These are phyloP conservation scores for Bombus picipes DNA, from an alignment of 1,140 invertebrate genomes.

Conservation along the genomic window DNA sequence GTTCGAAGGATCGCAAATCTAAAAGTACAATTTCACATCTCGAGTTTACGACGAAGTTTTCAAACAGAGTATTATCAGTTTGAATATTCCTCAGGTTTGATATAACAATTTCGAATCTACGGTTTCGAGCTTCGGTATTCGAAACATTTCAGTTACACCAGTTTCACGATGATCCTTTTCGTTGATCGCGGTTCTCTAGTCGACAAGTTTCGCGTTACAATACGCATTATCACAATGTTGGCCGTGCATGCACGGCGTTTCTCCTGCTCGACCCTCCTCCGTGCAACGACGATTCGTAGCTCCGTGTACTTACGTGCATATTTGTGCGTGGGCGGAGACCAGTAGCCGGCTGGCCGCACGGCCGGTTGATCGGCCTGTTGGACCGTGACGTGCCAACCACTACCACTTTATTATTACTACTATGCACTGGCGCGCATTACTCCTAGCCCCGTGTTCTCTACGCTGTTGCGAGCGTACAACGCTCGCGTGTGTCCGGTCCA, in stretches of 20 bases:
- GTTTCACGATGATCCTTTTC: not conserved
- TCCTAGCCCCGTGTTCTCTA: constrained; percentile 32
- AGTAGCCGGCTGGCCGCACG: constrained; percentile 76
- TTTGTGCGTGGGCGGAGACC: constrained; percentile 78
- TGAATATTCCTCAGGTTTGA: no score
- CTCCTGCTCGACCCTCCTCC: no score
- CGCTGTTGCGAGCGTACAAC: not conserved
- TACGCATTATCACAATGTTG: not conserved
- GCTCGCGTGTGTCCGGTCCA: constrained; percentile 44
- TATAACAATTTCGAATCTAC: no score
- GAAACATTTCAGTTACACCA: not conserved
- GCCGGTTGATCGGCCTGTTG: constrained; percentile 79
- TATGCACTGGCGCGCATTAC: constrained; percentile 70
- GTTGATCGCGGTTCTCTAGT: not conserved
- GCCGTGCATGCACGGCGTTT: not conserved
- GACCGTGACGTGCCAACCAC: constrained; percentile 79
- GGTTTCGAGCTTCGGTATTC: no score
- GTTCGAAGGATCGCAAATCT: no score
- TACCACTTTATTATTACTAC: constrained; percentile 79
- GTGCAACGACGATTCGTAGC: not conserved
- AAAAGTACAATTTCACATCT: no score
- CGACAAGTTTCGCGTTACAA: not conserved
- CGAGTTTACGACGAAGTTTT: no score
- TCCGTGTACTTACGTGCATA: constrained; percentile 12
- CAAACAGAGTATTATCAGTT: no score